Conservation (phyloP, 2,113 vertebrate species). For the Plecturocebus donacophilus region DNA sequence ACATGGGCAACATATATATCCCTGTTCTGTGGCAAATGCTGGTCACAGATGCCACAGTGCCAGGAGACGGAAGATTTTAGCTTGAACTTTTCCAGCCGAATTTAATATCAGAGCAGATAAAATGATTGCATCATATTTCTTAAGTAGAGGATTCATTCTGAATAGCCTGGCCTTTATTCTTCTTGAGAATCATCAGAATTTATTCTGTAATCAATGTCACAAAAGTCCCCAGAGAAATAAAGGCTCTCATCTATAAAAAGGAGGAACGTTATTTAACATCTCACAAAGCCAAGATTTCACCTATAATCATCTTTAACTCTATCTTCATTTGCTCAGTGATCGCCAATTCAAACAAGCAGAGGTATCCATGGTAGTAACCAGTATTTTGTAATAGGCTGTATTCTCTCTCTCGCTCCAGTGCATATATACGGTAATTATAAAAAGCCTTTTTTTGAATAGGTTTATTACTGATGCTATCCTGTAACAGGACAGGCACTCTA, state of each 20-base stretch:
- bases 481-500: not conserved
- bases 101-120: not conserved
- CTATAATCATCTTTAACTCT: not conserved
- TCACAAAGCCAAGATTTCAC: not conserved
- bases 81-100: not conserved
- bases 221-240: not conserved
- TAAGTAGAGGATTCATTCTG: not conserved
- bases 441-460: not conserved
- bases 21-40: not conserved
- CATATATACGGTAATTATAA: not conserved
- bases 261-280: not conserved
- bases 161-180: not conserved
- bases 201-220: constrained; percentile 20
- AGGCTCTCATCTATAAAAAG: not conserved
- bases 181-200: constrained; percentile 41
- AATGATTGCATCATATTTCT: constrained; percentile 7
- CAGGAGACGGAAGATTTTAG: not conserved
- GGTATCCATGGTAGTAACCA: not conserved
- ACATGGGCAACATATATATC: rapidly evolving
- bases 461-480: constrained; percentile 19
- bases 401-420: not conserved
- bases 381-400: not conserved
- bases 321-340: not conserved
- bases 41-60: not conserved
- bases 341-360: not conserved